Percentiles rank a stretch among this genome's conserved stretches.
Conservation (phyloP, 2,113 vertebrate species). For the Crypturellus undulatus region DNA sequence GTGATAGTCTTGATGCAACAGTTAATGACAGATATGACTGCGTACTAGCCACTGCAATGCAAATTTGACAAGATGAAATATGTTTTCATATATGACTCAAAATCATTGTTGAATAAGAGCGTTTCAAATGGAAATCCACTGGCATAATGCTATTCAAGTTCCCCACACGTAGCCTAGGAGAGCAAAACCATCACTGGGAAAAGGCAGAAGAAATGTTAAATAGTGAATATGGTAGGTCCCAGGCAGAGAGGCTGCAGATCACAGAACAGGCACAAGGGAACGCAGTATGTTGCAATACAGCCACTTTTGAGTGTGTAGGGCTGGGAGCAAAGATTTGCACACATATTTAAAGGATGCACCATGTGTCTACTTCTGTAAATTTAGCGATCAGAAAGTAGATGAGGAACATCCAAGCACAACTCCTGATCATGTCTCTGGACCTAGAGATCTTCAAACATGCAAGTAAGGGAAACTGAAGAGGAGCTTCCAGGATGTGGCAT, state of each 20-base stretch:
- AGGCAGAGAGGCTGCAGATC: neutral
- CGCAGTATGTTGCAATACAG: neutral
- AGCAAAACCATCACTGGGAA: neutral
- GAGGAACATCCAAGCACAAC: fast-evolving
- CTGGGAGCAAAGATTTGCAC: neutral
- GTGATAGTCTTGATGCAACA: neutral
- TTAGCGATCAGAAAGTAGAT: neutral
- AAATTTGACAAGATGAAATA: neutral
- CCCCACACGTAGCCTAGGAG: neutral
- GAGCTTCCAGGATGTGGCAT: fast-evolving
- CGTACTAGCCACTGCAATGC: neutral
- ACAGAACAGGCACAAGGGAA: neutral
- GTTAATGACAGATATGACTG: neutral
- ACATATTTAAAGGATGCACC: neutral
- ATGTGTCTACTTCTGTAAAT: neutral
- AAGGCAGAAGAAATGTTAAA: neutral
- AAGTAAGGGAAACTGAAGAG: fast-evolving
- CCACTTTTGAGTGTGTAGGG: fast-evolving
- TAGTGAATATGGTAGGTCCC: neutral
- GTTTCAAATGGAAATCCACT: neutral
- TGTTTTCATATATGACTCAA: fast-evolving
- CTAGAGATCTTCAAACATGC: fast-evolving
- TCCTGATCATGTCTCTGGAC: fast-evolving
- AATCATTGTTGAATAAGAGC: fast-evolving
- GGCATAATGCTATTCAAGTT: neutral